Evolutionary conservation across 2,113 vertebrate genomes (phyloP).

Genomic region (Odocoileus hemionus): DNA sequence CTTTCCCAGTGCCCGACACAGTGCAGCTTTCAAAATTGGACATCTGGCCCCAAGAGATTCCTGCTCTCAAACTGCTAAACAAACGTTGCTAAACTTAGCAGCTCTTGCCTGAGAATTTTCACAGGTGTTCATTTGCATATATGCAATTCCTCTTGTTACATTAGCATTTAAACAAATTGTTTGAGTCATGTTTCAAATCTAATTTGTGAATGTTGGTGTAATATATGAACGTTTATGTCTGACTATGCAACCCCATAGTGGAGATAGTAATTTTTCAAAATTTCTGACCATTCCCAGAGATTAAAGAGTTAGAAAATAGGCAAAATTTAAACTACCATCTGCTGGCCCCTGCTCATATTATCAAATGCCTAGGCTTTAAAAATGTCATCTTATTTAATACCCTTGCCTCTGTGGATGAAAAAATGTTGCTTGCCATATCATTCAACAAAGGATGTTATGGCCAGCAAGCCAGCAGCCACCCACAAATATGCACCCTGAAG

Average conservation of each 20-base stretch:
- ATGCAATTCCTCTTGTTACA: not conserved
- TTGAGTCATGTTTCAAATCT: not conserved
- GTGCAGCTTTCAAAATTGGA: not conserved
- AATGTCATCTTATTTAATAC: not conserved
- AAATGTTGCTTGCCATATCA: not conserved
- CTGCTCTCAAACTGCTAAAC: not conserved
- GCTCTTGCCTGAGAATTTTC: conserved; percentile 10
- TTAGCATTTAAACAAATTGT: not conserved
- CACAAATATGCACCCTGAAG: not conserved
- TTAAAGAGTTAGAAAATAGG: not conserved
- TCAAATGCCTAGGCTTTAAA: not conserved
- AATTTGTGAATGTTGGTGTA: not conserved
- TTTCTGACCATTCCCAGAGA: not conserved
- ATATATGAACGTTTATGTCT: not conserved
- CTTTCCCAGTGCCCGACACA: not conserved
- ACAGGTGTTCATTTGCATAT: conserved; percentile 47
- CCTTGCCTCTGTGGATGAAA: not conserved
- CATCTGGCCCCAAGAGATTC: not conserved
- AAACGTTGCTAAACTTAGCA: not conserved
- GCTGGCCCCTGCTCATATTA: not conserved
- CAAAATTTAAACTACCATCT: not conserved
- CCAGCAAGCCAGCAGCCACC: not conserved
- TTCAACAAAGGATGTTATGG: not conserved
- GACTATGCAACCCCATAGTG: not conserved
- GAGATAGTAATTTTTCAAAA: not conserved